Evolutionary conservation across 2,797 vertebrate genomes (phyloP).

Genomic region (Poeciliopsis infans): DNA sequence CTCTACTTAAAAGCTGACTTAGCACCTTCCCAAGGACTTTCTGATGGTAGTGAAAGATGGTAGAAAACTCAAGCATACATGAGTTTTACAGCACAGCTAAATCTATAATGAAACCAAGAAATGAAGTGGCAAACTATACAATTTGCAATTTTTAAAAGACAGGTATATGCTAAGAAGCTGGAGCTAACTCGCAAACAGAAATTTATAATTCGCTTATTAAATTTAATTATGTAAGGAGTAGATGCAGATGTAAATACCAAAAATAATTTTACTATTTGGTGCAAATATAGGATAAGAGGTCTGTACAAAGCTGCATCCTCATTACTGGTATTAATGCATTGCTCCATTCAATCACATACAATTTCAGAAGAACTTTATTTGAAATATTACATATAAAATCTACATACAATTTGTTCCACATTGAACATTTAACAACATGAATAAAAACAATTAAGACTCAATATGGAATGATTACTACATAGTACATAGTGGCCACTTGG

Average conservation of each 20-base stretch:
- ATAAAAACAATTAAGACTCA: slow-evolving; percentile 88
- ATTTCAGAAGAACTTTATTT: slow-evolving; percentile 92
- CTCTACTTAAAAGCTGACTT: neutral
- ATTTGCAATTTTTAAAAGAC: no score
- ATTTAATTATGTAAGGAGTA: neutral
- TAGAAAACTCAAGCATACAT: neutral
- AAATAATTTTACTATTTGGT: neutral
- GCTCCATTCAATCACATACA: neutral
- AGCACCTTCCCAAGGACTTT: neutral
- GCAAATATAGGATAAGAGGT: neutral
- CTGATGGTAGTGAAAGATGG: neutral
- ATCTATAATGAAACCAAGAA: no score
- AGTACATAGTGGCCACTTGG: slow-evolving; percentile 61
- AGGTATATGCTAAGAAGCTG: neutral
- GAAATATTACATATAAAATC: slow-evolving; percentile 99
- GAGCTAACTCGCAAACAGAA: neutral
- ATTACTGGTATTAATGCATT: no score
- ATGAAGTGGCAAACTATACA: no score
- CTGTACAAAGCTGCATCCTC: neutral
- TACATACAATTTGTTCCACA: slow-evolving; percentile 92
- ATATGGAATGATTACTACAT: slow-evolving; percentile 80
- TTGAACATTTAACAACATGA: slow-evolving; percentile 77
- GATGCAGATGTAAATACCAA: neutral
- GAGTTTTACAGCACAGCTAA: no score
- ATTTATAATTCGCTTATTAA: neutral